Conservation (phyloP, 92 coral and sea anemone genomes). For the Palythoa caribaeorum region DNA sequence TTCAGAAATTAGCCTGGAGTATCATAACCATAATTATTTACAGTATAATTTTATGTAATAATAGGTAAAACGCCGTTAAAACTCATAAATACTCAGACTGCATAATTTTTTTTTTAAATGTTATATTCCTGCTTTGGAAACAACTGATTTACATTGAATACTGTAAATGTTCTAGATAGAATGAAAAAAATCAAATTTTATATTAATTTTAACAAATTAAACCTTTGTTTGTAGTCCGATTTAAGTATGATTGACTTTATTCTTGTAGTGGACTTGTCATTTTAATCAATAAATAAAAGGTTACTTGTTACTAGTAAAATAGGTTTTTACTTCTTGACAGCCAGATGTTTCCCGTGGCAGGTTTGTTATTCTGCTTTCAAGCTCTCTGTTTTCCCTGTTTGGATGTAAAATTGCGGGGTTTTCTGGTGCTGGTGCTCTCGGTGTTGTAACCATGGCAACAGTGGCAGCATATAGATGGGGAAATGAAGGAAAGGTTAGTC, state of each 20-base stretch:
- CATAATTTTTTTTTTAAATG: too few species aligned
- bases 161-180: too few species aligned
- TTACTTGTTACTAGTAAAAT: background rate
- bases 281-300: background rate
- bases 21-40: too few species aligned
- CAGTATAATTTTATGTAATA: too few species aligned
- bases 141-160: background rate
- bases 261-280: background rate
- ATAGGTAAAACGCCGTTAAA: too few species aligned
- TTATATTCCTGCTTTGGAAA: too few species aligned
- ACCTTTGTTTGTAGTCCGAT: too few species aligned
- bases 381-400: slow-evolving; percentile 83
- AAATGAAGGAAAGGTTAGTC: slow-evolving; percentile 72
- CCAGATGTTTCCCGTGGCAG: slow-evolving; percentile 76
- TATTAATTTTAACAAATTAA: too few species aligned
- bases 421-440: slow-evolving; percentile 98
- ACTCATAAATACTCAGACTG: too few species aligned
- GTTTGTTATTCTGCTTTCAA: slow-evolving; percentile 78
- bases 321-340: slow-evolving; percentile 27
- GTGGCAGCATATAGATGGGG: slow-evolving; percentile 95
- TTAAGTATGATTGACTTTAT: too few species aligned
- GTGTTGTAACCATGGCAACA: slow-evolving; percentile 93
- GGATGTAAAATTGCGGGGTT: slow-evolving; percentile 92
- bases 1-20: too few species aligned
- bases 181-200: too few species aligned